These are phyloP conservation scores for Ciconia boyciana DNA, from an alignment of 2,113 vertebrate species.

Conservation along the genomic window DNA sequence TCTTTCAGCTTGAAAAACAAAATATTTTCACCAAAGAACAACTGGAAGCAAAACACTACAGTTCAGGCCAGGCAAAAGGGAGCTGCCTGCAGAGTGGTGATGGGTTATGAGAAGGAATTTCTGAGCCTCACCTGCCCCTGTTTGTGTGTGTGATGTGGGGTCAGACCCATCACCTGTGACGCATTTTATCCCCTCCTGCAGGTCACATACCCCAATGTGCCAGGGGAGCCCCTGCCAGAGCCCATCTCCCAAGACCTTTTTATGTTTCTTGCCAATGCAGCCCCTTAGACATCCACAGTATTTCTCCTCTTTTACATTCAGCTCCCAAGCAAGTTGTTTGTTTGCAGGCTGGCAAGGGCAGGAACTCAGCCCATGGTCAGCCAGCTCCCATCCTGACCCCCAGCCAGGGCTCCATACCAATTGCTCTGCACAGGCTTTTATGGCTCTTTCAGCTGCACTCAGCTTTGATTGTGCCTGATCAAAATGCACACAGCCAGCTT, in stretches of 20 bases:
- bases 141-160: neutral
- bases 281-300: accelerated
- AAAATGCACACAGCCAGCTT: conserved; percentile 40
- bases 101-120: neutral
- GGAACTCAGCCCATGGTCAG: neutral
- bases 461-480: conserved; percentile 57
- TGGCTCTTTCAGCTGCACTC: conserved; percentile 33
- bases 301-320: conserved; percentile 5
- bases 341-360: neutral
- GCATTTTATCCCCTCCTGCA: neutral
- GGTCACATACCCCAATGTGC: neutral
- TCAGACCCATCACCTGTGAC: neutral
- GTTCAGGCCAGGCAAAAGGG: neutral
- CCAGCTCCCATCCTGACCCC: conserved; percentile 8
- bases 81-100: neutral
- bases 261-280: neutral
- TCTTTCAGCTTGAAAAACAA: neutral
- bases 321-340: neutral
- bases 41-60: neutral
- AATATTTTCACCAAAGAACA: neutral
- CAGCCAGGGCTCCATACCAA: conserved; percentile 17
- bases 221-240: accelerated
- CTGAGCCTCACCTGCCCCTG: neutral
- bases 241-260: neutral
- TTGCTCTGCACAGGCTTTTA: conserved; percentile 42